phyloP scores from a whole-genome alignment of 23 tunicate species.

The Trididemnum clinides region DNA sequence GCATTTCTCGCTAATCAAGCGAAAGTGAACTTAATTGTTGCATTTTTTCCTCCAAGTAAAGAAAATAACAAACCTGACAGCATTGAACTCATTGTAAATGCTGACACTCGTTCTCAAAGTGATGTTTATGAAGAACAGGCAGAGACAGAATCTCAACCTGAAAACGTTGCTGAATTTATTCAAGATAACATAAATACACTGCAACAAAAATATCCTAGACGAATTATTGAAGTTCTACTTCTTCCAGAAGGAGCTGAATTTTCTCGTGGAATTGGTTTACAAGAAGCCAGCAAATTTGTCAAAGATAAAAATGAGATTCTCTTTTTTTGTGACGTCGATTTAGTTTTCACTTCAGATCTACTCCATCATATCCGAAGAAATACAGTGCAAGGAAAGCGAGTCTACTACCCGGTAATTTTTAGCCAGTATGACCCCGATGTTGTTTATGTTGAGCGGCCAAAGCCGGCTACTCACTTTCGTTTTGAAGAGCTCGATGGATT shows the following conservation, averaged over 20 bases:
- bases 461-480: slow-evolving; percentile 35
- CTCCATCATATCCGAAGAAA: slow-evolving; percentile 71
- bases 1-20: slow-evolving; percentile 46
- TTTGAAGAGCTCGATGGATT: slow-evolving; percentile 80
- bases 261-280: slow-evolving; percentile 85
- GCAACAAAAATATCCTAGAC: slow-evolving; percentile 25
- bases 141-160: background rate
- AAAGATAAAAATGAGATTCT: slow-evolving; percentile 48
- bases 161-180: slow-evolving; percentile 30
- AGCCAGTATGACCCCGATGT: slow-evolving; percentile 91
- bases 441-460: slow-evolving; percentile 38
- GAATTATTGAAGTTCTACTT: background rate
- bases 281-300: slow-evolving; percentile 42
- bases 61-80: background rate
- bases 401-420: slow-evolving; percentile 87
- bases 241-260: slow-evolving; percentile 52
- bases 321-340: slow-evolving; percentile 92
- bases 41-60: slow-evolving; percentile 36
- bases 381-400: slow-evolving; percentile 66
- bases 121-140: slow-evolving; percentile 7
- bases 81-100: background rate
- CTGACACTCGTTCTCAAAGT: background rate
- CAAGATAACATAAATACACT: slow-evolving; percentile 32
- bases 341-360: slow-evolving; percentile 66
- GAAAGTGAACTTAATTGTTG: slow-evolving; percentile 51